These are phyloP conservation scores for Otocyon megalotis DNA, from an alignment of 2,113 vertebrate genomes.

Conservation along the genomic window DNA sequence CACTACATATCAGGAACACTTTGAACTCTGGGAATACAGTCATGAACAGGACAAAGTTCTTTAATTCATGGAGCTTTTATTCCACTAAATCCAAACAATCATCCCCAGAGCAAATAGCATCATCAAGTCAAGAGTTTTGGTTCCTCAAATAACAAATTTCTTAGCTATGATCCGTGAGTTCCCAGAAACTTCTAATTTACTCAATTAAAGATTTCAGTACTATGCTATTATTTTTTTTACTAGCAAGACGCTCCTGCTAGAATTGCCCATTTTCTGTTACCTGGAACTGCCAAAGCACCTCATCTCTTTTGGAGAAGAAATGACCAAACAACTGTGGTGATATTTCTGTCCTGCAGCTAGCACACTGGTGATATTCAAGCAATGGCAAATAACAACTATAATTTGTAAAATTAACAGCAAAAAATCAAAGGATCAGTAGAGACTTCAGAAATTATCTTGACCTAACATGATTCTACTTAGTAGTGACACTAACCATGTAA, in stretches of 20 bases:
- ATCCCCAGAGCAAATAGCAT: not conserved
- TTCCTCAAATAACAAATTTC: constrained; percentile 14
- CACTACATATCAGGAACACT: not conserved
- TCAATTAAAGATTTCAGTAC: not conserved
- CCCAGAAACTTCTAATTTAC: not conserved
- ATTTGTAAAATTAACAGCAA: not conserved
- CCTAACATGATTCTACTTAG: not conserved
- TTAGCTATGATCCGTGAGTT: constrained; percentile 31
- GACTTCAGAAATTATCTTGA: not conserved
- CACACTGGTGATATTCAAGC: not conserved
- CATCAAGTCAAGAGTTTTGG: not conserved
- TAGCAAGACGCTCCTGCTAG: not conserved
- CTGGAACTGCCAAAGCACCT: not conserved
- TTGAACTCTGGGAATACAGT: not conserved
- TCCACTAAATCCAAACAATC: not conserved
- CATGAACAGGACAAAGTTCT: not conserved
- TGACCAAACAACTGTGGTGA: not conserved
- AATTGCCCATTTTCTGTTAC: not conserved
- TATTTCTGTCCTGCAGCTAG: not conserved
- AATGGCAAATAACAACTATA: not conserved
- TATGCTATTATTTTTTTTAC: not conserved
- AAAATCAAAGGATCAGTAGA: not conserved
- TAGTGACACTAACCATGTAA: not conserved
- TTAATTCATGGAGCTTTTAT: not conserved
- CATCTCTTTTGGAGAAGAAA: not conserved